Percentiles rank a stretch among this genome's conserved stretches.
These are phyloP conservation scores for Ormyrus pomaceus DNA, from an alignment of 2,888 invertebrate genomes.

Conservation along the genomic window DNA sequence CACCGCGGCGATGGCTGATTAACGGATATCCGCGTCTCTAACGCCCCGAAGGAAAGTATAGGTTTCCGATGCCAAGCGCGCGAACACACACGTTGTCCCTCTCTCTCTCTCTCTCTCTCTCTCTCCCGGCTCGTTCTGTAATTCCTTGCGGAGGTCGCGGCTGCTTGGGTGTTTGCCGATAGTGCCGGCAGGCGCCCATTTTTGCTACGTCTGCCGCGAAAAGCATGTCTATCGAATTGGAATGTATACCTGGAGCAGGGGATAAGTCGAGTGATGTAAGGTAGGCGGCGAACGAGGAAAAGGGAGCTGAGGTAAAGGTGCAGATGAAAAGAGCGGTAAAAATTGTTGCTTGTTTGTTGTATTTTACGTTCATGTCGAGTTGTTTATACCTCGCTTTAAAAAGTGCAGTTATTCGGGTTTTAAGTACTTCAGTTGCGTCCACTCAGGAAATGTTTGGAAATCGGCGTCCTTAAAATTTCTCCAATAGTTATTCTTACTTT, in stretches of 20 bases:
- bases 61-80: conserved; percentile 5
- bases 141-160: background rate
- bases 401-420: too few relatives aligned
- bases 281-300: background rate
- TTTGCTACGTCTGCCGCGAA: background rate
- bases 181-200: background rate
- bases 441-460: too few relatives aligned
- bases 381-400: too few relatives aligned
- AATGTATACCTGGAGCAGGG: conserved; percentile 9
- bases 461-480: too few relatives aligned
- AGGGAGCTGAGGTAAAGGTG: background rate
- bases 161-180: background rate
- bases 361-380: too few relatives aligned
- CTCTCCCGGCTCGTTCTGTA: background rate
- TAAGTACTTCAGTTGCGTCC: too few relatives aligned
- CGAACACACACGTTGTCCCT: background rate
- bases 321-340: too few relatives aligned
- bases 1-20: conserved; percentile 7
- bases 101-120: background rate
- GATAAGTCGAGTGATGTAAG: background rate
- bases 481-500: too few relatives aligned
- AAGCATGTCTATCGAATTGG: conserved; percentile 21
- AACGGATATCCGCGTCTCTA: conserved; percentile 17
- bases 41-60: conserved; percentile 18
- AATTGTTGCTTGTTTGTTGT: too few relatives aligned